Conservation (phyloP, 2,888 invertebrate genomes). For the Tetramorium bicarinatum region DNA sequence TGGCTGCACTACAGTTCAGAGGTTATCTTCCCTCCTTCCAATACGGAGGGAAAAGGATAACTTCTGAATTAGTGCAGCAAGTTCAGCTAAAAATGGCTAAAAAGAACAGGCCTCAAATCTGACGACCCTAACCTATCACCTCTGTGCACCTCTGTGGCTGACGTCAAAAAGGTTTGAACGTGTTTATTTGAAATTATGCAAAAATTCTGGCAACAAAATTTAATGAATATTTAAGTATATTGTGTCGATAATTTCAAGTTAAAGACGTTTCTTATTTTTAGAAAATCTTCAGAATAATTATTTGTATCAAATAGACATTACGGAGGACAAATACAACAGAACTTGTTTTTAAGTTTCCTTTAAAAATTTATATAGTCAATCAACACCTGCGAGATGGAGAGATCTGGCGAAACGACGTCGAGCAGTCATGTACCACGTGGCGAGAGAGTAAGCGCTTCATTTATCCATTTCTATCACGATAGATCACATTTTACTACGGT, state of each 20-base stretch:
- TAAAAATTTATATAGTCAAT: not conserved
- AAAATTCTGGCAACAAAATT: not conserved
- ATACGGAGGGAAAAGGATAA: no score
- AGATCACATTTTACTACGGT: no score
- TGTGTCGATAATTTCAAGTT: not conserved
- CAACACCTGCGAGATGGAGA: not conserved
- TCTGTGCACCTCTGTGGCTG: not conserved
- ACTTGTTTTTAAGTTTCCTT: not conserved
- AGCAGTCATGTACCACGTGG: not conserved
- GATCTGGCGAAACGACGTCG: not conserved
- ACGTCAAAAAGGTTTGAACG: not conserved
- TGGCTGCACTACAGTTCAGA: no score
- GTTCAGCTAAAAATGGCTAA: no score
- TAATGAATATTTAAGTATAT: not conserved
- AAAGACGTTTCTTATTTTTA: not conserved
- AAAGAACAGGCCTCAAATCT: no score
- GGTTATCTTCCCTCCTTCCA: no score
- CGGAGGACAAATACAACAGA: not conserved
- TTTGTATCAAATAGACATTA: not conserved
- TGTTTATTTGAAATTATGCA: not conserved
- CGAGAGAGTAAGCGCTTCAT: constrained; percentile 59
- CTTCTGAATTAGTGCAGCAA: no score
- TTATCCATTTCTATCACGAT: no score
- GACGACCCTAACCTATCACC: not conserved
- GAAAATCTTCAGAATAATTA: not conserved